Evolutionary conservation across 2,888 invertebrate genomes (phyloP).

Genomic region (Brachyopa scutellaris): DNA sequence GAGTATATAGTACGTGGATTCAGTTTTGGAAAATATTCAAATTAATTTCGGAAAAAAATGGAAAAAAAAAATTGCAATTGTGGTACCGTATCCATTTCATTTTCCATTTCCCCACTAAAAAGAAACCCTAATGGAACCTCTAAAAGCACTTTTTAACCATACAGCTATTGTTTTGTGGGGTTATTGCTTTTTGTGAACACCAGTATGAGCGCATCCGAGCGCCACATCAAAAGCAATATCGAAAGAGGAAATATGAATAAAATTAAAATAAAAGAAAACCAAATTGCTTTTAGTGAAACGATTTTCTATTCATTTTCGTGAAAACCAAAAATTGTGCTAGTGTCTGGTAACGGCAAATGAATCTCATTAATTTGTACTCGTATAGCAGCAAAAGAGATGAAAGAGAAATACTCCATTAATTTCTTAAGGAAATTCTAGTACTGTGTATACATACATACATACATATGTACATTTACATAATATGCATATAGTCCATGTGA

Average conservation of each 20-base stretch:
- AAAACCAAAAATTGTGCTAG: constrained; percentile 4
- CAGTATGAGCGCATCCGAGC: not conserved
- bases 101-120: not conserved
- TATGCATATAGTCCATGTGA: too few species aligned
- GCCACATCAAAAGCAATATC: constrained; percentile 20
- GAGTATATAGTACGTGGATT: too few species aligned
- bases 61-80: not conserved
- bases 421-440: not conserved
- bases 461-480: not conserved
- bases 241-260: constrained; percentile 15
- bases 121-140: not conserved
- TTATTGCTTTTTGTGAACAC: constrained; percentile 10
- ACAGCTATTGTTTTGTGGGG: constrained; percentile 2
- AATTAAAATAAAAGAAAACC: constrained; percentile 19
- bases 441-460: not conserved
- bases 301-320: not conserved
- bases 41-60: constrained; percentile 1
- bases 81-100: not conserved
- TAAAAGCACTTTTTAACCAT: constrained; percentile 15
- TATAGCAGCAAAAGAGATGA: not conserved
- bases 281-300: constrained; percentile 12
- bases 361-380: constrained; percentile 10
- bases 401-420: not conserved
- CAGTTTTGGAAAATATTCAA: constrained; percentile 17
- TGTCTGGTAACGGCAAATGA: constrained; percentile 12